phyloP scores from a whole-genome alignment of 1,140 invertebrate genomes.

The Drosophila obscura region DNA sequence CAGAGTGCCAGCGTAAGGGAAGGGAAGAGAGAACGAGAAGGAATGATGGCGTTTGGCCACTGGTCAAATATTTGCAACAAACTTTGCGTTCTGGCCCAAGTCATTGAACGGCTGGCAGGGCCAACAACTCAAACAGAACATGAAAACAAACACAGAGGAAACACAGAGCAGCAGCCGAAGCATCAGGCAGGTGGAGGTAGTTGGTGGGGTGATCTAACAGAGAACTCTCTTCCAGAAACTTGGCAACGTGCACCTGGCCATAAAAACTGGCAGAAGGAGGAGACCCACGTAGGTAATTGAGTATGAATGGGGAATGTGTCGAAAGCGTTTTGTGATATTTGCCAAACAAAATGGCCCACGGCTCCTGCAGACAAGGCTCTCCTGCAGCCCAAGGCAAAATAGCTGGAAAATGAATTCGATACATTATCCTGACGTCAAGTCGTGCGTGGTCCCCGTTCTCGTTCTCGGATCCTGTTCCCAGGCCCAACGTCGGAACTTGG shows the following conservation, averaged over 20 bases:
- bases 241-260: constrained; percentile 44
- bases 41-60: constrained; percentile 36
- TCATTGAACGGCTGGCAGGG: constrained; percentile 67
- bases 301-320: constrained; percentile 80
- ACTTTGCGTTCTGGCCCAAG: constrained; percentile 69
- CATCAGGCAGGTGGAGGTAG: constrained; percentile 14
- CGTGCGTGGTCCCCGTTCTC: constrained; percentile 57
- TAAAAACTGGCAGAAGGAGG: constrained; percentile 3
- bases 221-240: constrained; percentile 16
- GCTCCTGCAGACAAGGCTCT: constrained; percentile 20
- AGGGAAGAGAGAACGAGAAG: not conserved
- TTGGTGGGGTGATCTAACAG: constrained; percentile 15
- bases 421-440: constrained; percentile 81
- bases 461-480: constrained; percentile 11
- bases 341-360: constrained; percentile 65
- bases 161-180: constrained; percentile 1
- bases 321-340: constrained; percentile 76
- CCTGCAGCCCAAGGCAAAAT: constrained; percentile 62
- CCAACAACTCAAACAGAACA: constrained; percentile 64
- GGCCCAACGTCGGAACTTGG: constrained; percentile 8
- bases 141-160: constrained; percentile 12
- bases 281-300: constrained; percentile 76
- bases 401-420: constrained; percentile 82
- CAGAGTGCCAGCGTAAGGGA: constrained; percentile 4
- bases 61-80: constrained; percentile 81